These are phyloP conservation scores for Heptranchias perlo DNA, from an alignment of 2,113 vertebrate genomes.

Conservation along the genomic window DNA sequence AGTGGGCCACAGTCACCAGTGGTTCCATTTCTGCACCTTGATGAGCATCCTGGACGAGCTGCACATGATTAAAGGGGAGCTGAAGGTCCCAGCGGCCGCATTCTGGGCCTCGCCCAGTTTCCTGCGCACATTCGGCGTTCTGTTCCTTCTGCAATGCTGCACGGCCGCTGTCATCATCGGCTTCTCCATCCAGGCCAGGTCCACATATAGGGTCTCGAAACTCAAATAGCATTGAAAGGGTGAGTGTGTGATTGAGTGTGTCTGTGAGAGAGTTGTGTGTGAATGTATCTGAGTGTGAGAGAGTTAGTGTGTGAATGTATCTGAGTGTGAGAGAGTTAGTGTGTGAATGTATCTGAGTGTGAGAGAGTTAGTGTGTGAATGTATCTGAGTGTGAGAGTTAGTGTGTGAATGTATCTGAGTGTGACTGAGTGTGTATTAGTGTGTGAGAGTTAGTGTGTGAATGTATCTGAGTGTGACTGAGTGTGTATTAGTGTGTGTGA, in stretches of 20 bases:
- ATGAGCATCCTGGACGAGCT: constrained; percentile 68
- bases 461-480: too few relatives aligned
- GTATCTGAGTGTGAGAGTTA: too few relatives aligned
- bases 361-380: too few relatives aligned
- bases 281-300: background rate
- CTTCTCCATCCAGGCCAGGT: constrained; percentile 46
- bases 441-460: background rate
- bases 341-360: background rate
- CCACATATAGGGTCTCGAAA: background rate
- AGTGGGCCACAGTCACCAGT: constrained; percentile 73
- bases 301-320: too few relatives aligned
- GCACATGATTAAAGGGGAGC: constrained; percentile 64
- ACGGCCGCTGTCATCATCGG: constrained; percentile 58
- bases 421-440: background rate
- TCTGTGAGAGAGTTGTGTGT: background rate
- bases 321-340: background rate
- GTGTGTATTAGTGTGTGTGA: background rate
- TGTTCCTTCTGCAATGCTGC: constrained; percentile 60
- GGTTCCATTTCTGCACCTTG: constrained; percentile 71
- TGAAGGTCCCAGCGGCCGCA: constrained; percentile 47
- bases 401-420: background rate
- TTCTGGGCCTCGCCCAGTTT: background rate
- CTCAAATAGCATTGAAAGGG: background rate
- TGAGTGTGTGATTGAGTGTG: background rate
- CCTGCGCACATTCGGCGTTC: constrained; percentile 61